Evolutionary conservation across 2,888 invertebrate species (phyloP).

Genomic region (Mythimna loreyi): DNA sequence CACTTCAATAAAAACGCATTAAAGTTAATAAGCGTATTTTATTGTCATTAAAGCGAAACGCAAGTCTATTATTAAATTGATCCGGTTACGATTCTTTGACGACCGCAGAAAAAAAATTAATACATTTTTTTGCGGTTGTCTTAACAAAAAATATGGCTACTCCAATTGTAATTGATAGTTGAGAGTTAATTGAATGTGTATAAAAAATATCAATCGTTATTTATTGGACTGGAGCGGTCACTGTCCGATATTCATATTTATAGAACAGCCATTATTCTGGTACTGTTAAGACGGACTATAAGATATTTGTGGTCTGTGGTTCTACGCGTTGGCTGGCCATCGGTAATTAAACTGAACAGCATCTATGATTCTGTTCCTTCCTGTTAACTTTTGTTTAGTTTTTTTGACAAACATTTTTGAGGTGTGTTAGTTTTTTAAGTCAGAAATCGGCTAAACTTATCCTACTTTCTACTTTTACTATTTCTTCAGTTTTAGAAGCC

Average conservation of each 20-base stretch:
- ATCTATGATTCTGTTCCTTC: neutral
- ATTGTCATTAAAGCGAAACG: slow-evolving; percentile 28
- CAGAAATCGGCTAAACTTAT: too few species aligned
- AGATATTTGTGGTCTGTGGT: slow-evolving; percentile 3
- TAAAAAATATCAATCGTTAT: slow-evolving; percentile 53
- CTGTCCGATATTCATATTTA: slow-evolving; percentile 46
- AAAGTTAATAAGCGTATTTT: slow-evolving; percentile 14
- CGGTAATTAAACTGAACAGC: neutral
- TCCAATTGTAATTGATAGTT: slow-evolving; percentile 63
- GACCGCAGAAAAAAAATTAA: slow-evolving; percentile 9
- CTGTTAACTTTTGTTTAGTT: neutral
- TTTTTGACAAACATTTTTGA: neutral
- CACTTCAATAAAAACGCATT: slow-evolving; percentile 21
- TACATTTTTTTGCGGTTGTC: slow-evolving; percentile 41
- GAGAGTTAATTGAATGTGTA: slow-evolving; percentile 59
- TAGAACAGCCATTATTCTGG: slow-evolving; percentile 33
- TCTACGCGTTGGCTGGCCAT: neutral
- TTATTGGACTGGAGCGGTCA: slow-evolving; percentile 39
- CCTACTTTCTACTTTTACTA: too few species aligned
- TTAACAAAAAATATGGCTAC: slow-evolving; percentile 54
- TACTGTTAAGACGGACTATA: slow-evolving; percentile 17
- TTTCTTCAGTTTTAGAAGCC: too few species aligned
- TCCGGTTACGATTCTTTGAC: slow-evolving; percentile 45
- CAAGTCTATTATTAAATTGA: slow-evolving; percentile 41
- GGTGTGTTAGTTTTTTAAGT: too few species aligned